phyloP scores from a whole-genome alignment of 2,797 vertebrate species.

The Fistularia commersonii region DNA sequence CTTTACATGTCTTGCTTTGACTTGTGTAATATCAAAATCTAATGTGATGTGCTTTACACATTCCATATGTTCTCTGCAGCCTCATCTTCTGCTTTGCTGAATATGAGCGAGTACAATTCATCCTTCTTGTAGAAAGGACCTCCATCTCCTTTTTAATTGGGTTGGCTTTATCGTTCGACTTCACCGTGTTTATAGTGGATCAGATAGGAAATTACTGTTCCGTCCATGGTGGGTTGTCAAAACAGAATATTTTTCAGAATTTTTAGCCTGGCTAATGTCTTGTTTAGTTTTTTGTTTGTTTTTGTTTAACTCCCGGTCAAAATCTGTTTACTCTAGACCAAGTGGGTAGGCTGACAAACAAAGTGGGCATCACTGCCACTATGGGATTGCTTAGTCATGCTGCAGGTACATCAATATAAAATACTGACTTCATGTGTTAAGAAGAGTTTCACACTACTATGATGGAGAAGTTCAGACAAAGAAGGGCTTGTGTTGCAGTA shows the following conservation, averaged over 20 bases:
- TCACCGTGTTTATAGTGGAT: slow-evolving; percentile 82
- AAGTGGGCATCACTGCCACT: slow-evolving; percentile 63
- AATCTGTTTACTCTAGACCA: slow-evolving; percentile 56
- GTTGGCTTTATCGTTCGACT: slow-evolving; percentile 73
- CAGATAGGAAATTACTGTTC: slow-evolving; percentile 73
- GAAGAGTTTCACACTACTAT: not conserved
- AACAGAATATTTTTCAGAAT: not conserved
- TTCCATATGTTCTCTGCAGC: slow-evolving; percentile 14
- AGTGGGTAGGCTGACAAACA: slow-evolving; percentile 31
- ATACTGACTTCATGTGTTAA: slow-evolving; percentile 1
- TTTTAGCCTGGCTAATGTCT: no score
- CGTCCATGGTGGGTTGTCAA: slow-evolving; percentile 50
- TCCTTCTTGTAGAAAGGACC: slow-evolving; percentile 16
- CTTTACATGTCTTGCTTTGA: no score
- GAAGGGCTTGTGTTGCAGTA: slow-evolving; percentile 25
- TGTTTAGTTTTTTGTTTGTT: not conserved
- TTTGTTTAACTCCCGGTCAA: not conserved
- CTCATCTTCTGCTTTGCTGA: slow-evolving; percentile 38
- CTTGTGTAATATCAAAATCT: not conserved
- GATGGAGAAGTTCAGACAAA: slow-evolving; percentile 12
- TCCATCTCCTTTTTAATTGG: slow-evolving; percentile 73
- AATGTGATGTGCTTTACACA: not conserved
- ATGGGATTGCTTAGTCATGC: slow-evolving; percentile 71
- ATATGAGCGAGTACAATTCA: not conserved
- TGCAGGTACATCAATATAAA: slow-evolving; percentile 55